Conservation (phyloP, 2,113 vertebrate genomes). For the Rhynchomys soricoides region DNA sequence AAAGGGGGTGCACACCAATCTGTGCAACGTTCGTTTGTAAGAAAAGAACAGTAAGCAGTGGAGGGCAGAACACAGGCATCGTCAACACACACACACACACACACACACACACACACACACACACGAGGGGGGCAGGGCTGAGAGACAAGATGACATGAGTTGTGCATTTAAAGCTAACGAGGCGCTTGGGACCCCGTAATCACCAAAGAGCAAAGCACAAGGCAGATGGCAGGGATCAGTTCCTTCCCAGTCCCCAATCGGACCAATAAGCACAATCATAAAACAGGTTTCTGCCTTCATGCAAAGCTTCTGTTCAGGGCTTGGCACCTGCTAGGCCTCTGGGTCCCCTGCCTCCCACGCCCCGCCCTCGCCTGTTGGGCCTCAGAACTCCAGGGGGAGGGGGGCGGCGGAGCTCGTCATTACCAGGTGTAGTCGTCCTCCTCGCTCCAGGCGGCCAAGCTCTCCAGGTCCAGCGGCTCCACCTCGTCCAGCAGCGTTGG, state of each 20-base stretch:
- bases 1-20: not conserved
- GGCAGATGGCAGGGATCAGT: not conserved
- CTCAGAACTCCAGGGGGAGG: not conserved
- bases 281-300: not conserved
- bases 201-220: not conserved
- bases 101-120: not conserved
- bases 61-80: not conserved
- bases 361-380: not conserved
- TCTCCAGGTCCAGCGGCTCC: conserved; percentile 91
- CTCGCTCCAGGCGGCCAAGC: conserved; percentile 85
- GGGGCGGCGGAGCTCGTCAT: not conserved
- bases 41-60: not conserved
- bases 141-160: conserved; percentile 38
- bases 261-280: not conserved
- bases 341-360: not conserved
- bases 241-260: not conserved
- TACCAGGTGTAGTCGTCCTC: conserved; percentile 95
- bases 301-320: not conserved
- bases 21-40: not conserved
- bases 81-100: not conserved
- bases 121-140: not conserved
- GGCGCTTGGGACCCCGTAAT: not conserved
- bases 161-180: conserved; percentile 33
- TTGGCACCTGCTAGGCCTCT: conserved; percentile 51
- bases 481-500: conserved; percentile 92